Evolutionary conservation across 1,140 invertebrate genomes (phyloP), one percentile per base, ranked within the genome.

Genomic region (Sinella curviseta): DNA sequence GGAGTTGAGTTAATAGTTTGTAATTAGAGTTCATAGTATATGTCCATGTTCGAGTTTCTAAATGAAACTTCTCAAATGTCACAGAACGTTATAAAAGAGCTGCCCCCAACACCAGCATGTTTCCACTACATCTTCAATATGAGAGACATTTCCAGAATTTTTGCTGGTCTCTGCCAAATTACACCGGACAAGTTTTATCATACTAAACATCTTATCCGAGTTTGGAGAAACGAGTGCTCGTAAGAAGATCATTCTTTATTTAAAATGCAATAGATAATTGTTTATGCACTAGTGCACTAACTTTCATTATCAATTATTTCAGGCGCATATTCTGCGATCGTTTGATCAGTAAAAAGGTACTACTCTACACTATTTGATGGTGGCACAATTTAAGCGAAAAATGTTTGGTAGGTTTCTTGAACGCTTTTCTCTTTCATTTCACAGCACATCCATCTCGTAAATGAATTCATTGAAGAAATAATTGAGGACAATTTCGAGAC

Each of bases 81-180:
- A 48, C 82, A 92, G 90, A 88, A 90, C 76, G 89, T 94, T 36
- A 91, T 93, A 74, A 87, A 89, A 24, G 92, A 95, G 82, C 86
- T 97, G 74, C 93, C 94, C n/a, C 94, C 95, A 24, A 97, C 94
- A 0, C 96, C 96, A 2, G 93, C 92, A 2, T 97, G 95, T 86
- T 97, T 97, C 87, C 95, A 97, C 86, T 97, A 97, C 86, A 94
- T 96, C 79, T 97, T 97, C 87, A 97, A 97, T 86, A 90, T 97
- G 86, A 90, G 95, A 80, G 95, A 97, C 89, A 87, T 97, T 70
- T 95, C 94, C 0, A 90, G 94, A 73, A 92, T 97, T 33, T 92
- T 91, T 79, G 91, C 91, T 54, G 95, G 95, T 1, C 85, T 97
- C 79, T 91, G 93, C 77, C 89, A 94, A 76, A 94, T 93, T 30